Base-by-base conservation (phyloP, 53 echinoderm and acorn worm genomes). In the Actinopyga echinites region DNA sequence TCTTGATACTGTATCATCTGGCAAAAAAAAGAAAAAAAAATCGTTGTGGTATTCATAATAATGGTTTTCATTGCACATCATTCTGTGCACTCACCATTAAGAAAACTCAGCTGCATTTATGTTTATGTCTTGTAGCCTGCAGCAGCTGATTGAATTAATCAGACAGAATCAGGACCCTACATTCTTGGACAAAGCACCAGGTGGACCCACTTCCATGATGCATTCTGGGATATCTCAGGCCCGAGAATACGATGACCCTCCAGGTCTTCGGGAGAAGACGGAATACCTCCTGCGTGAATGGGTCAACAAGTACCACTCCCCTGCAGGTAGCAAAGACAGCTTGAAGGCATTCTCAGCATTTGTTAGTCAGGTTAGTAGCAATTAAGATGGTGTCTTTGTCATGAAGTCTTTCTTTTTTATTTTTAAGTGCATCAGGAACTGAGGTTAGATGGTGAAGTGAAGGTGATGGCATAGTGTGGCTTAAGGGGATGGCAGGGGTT, bases 161-260 rank as follows among this genome's bases (percentile, higher is more conserved):
- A 83, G 93, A 42, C 93, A 96, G 84, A 96, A 96, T 82, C 96
- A 96, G 36, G 96, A 96, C 87, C 93, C 96, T 10, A 92, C 96
- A 75, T 96, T 96, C 88, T 75, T 96, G 20, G 96, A 96, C 87
- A 96, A 96, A 65, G 96, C 92, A 38, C 97, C 93, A 9, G 97
- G 97, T 19, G 97, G 97, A 5, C 97, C 97, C 28, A 97, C 97
- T 81, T 97, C 97, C 21, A 97, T 97, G 97, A 97, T 97, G 97
- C 97, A 97, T 78, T 97, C 97, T 28, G 97, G 97, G 30, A 97
- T 97, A 92, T 94, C 94, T 9, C 97, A 97, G 87, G 97, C 97
- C 31, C 56, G 97, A 33, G 97, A 97, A 90, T 97, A 94, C 87
- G 97, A 97, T 52, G 97, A 97, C 71, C 97, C 97, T 1, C 94